A percentile compares a stretch with the other conserved stretches of the same genome.
Conservation (phyloP, 2,888 invertebrate genomes). For the Chloroclystis v-ata region DNA sequence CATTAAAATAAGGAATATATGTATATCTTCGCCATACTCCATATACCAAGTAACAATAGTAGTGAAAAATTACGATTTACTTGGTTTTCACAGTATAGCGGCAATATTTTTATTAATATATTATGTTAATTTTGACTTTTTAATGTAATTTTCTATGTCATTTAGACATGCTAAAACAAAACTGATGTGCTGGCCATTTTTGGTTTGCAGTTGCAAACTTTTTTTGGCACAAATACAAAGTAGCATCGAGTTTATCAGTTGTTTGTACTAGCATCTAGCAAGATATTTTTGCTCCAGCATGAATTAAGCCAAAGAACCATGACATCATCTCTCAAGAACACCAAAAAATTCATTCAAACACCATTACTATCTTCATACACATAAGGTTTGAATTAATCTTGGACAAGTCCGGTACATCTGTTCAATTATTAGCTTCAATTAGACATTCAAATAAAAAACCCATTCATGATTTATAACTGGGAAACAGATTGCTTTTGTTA, state of each 20-base stretch:
- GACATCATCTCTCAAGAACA: constrained; percentile 35
- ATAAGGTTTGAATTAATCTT: constrained; percentile 41
- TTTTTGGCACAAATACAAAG: too few species aligned
- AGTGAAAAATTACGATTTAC: too few species aligned
- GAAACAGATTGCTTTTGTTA: constrained; percentile 38
- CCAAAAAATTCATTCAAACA: constrained; percentile 15
- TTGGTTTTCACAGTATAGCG: too few species aligned
- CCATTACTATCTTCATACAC: constrained; percentile 4
- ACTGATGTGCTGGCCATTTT: too few species aligned
- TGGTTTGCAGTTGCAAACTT: too few species aligned
- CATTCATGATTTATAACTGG: constrained; percentile 36
- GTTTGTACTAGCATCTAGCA: constrained; percentile 5
- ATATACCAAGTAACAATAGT: too few species aligned
- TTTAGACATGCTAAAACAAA: too few species aligned
- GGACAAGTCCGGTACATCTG: constrained; percentile 9
- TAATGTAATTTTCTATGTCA: too few species aligned
- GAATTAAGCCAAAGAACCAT: constrained; percentile 4
- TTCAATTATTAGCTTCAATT: constrained; percentile 61
- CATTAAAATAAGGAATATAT: too few species aligned
- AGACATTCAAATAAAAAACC: constrained; percentile 54
- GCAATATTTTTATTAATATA: too few species aligned
- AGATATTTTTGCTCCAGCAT: not conserved
- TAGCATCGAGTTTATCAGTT: not conserved
- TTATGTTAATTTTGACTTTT: too few species aligned
- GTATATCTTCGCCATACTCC: too few species aligned